Evolutionary conservation across 2,113 vertebrate species (phyloP), one percentile per base, ranked within the genome.

Genomic region (Brachionichthys hirsutus): DNA sequence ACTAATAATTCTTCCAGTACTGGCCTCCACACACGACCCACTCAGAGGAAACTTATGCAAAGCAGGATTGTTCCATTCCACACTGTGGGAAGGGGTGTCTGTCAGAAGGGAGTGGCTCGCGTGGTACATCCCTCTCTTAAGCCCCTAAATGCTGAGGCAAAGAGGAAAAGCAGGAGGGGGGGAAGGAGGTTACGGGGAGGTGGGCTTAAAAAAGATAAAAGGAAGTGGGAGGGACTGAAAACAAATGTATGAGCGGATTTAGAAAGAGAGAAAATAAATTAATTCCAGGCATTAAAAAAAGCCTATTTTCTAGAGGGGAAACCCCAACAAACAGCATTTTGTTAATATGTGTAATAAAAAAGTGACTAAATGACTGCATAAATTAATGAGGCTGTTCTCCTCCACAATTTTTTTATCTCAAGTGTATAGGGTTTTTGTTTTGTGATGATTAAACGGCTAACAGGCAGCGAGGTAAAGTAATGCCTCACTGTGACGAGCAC

Each of bases 41-140:
- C 94, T 95, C 92, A 94, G 87, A 91, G 89, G 91, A 92, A 94
- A 95, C 94, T 94, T 94, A 98, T 96, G 95, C 95, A 97, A 98
- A 98, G 88, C 70, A 93, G 95, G 95, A 88, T 87, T 80, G 89
- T 93, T 95, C 94, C 95, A 96, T 90, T 92, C 82, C 78, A 60
- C 62, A 51, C 70, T 61, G 38, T 81, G 88, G 70, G 85, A 85
- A 88, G 89, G 85, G 84, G 84, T 58, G 76, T 53, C 60, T 78
- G 83, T 48, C 55, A 81, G 81, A 80, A 86, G 81, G 75, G 86
- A 87, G 85, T 88, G 82, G 85, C 85, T 83, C 58, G 13, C 51
- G 56, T 90, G 86, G 82, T 87, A 82, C 77, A 50, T 79, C 79
- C 78, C 81, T 81, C 81, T 73, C 78, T 85, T 88, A 89, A 90